A percentile compares a stretch with the other conserved stretches of the same genome.
Evolutionary conservation across 2,888 invertebrate genomes (phyloP).

Genomic region (Tribolium freemani): DNA sequence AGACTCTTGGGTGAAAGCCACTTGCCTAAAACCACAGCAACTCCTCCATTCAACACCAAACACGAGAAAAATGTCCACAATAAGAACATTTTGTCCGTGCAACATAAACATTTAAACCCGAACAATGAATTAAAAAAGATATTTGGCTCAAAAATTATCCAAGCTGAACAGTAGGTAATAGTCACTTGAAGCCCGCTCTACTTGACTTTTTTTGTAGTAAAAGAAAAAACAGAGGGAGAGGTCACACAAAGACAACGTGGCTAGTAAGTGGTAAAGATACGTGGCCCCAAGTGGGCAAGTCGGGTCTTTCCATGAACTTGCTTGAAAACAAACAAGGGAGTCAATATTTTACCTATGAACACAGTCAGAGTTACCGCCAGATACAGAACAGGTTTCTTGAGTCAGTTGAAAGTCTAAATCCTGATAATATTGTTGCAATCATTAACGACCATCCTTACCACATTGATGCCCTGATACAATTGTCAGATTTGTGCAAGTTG

Average conservation of each 20-base stretch:
- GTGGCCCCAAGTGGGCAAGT: conserved; percentile 80
- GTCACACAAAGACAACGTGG: conserved; percentile 76
- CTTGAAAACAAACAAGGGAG: conserved; percentile 71
- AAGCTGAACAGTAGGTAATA: conserved; percentile 70
- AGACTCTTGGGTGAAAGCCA: conserved; percentile 74
- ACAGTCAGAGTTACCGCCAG: conserved; percentile 80
- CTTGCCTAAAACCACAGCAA: conserved; percentile 50
- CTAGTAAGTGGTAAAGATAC: conserved; percentile 79
- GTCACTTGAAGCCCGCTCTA: background rate
- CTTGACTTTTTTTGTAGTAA: conserved; percentile 65
- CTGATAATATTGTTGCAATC: conserved; percentile 83
- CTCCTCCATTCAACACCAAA: conserved; percentile 48
- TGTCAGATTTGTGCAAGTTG: conserved; percentile 84
- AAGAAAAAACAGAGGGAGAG: conserved; percentile 72
- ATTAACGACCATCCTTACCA: conserved; percentile 84
- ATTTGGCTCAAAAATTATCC: conserved; percentile 84
- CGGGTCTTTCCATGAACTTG: conserved; percentile 80
- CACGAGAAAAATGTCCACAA: conserved; percentile 58
- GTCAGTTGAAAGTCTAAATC: conserved; percentile 84
- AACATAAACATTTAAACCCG: conserved; percentile 81
- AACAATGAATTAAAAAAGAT: conserved; percentile 86
- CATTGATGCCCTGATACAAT: conserved; percentile 83
- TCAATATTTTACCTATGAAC: conserved; percentile 81
- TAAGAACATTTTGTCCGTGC: conserved; percentile 74
- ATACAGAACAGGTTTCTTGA: conserved; percentile 82